Conservation (phyloP, 2,888 invertebrate genomes). For the Mythimna lalbum region DNA sequence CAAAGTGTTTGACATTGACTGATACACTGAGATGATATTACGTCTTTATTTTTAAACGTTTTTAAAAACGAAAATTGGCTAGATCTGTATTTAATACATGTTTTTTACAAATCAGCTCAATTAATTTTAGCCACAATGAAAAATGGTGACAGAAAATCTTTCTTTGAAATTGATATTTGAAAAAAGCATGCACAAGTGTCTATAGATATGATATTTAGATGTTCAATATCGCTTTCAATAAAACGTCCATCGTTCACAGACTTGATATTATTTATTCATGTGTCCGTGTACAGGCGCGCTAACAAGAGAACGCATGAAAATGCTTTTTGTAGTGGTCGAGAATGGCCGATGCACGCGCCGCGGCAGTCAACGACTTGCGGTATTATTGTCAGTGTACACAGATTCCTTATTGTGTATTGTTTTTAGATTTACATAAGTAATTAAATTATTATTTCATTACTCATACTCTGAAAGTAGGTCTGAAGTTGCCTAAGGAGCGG, state of each 20-base stretch:
- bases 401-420: conserved; percentile 23
- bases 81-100: not conserved
- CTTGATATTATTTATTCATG: conserved; percentile 36
- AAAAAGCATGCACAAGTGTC: too few relatives aligned
- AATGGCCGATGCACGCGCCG: conserved; percentile 36
- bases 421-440: conserved; percentile 16
- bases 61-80: not conserved
- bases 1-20: not conserved
- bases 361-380: conserved; percentile 36
- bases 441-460: conserved; percentile 10
- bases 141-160: conserved; percentile 1
- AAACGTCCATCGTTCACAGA: not conserved
- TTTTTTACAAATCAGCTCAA: conserved; percentile 1
- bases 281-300: conserved; percentile 9
- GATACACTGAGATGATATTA: not conserved
- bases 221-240: not conserved
- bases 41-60: not conserved
- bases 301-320: conserved; percentile 43
- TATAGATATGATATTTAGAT: not conserved
- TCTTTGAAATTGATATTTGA: not conserved
- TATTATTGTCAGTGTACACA: conserved; percentile 15
- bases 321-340: conserved; percentile 33
- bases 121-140: not conserved
- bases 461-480: too few relatives aligned
- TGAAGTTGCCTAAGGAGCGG: too few relatives aligned